Conservation (phyloP, 2,113 vertebrate species). For the Alaudala cheleensis region DNA sequence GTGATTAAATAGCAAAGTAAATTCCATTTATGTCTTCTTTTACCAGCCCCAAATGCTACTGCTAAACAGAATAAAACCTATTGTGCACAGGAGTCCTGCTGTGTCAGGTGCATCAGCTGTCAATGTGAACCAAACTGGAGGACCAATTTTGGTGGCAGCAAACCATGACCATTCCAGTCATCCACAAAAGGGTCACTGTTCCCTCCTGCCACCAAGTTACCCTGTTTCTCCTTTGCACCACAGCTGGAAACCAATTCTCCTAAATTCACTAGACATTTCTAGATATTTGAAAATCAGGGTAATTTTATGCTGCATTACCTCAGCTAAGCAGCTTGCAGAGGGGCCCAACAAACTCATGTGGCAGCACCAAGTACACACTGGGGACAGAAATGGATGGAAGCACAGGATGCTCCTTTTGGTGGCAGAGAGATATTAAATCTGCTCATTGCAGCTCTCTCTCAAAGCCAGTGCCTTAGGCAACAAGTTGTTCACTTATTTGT, state of each 20-base stretch:
- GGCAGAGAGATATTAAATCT: neutral
- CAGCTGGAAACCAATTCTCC: neutral
- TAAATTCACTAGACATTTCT: neutral
- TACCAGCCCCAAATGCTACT: neutral
- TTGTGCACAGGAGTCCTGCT: neutral
- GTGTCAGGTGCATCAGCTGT: neutral
- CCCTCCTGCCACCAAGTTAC: neutral
- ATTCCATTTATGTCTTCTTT: neutral
- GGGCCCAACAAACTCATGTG: neutral
- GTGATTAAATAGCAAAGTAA: neutral
- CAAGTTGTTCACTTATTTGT: slow-evolving; percentile 27
- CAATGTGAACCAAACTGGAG: neutral
- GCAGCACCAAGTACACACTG: neutral
- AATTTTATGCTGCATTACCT: slow-evolving; percentile 25
- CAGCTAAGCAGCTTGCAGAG: neutral
- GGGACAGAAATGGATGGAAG: neutral
- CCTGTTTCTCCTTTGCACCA: neutral
- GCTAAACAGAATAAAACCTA: neutral
- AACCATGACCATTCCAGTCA: neutral
- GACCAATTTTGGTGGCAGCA: neutral
- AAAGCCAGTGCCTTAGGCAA: neutral
- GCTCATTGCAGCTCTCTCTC: neutral
- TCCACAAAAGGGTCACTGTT: neutral
- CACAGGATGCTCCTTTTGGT: neutral
- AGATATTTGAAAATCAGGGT: neutral